A percentile compares a stretch with the other conserved stretches of the same genome.
Conservation (phyloP, 2,113 vertebrate species). For the Pangasianodon hypophthalmus region DNA sequence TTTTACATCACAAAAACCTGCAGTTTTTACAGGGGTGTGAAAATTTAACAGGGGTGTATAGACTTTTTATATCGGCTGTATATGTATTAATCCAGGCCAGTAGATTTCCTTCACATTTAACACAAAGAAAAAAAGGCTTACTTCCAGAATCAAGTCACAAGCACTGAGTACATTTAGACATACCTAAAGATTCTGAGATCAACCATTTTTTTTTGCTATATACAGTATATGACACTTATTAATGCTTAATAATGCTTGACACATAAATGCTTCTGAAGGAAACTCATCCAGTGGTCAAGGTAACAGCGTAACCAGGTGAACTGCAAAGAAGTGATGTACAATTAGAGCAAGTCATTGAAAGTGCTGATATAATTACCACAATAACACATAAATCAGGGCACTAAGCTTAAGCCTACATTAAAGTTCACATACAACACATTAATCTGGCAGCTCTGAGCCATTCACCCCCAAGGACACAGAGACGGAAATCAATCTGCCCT, state of each 20-base stretch:
- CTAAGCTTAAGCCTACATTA: neutral
- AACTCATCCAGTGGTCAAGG: no score
- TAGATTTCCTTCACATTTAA: neutral
- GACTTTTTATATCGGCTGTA: neutral
- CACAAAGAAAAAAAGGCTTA: neutral
- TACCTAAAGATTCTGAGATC: neutral
- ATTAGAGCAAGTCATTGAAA: neutral
- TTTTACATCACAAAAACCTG: neutral
- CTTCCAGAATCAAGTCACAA: neutral
- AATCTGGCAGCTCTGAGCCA: conserved; percentile 22
- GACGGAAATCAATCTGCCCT: conserved; percentile 23
- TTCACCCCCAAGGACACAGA: neutral
- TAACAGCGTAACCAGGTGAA: neutral
- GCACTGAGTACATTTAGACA: neutral
- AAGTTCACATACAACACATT: conserved; percentile 15
- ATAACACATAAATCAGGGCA: conserved; percentile 10
- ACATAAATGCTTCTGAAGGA: neutral
- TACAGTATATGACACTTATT: neutral
- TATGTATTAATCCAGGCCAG: neutral
- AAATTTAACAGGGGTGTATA: neutral
- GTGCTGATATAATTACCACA: conserved; percentile 12
- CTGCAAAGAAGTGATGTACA: conserved; percentile 22
- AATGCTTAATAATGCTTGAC: no score
- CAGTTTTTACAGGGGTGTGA: neutral
- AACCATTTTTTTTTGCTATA: neutral